Evolutionary conservation across 2,888 invertebrate species (phyloP), one percentile per base, ranked within the genome.

Genomic region (Yponomeuta sedellus): DNA sequence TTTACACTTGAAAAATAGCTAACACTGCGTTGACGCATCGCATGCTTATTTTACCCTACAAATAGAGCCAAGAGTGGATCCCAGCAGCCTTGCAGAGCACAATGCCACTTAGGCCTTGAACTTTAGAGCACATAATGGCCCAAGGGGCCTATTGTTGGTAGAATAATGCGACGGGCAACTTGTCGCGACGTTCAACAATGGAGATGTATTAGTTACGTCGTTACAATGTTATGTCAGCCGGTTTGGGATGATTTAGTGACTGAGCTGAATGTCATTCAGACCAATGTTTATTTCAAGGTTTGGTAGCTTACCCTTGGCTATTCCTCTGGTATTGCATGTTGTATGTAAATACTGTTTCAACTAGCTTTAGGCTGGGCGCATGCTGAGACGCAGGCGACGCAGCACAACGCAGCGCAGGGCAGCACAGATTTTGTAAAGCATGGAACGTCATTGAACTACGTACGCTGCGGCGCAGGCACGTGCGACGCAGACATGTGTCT

Each of bases 101-200:
- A 44, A 61, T 57, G 65, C 3, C 11, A 34, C 59, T 39, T 59
- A 57, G n/a, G 59, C 56, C 25, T 65, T 61, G 58, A 40, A 59
- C 40, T 61, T 61, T 65, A 61, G 34, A 61, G 61, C 44, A 20
- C 40, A 44, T 61, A 12, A 65, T 65, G 2, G 19, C 61, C 19
- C 34, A 28, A 61, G 34, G 25, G n/a, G 16, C 19, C 22, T 1
- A 40, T 16, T 40, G 44, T 28, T 16, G n/a, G 61, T 34, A 34
- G 34, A 34, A 34, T 34, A 34, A 34, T 34, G 34, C 56, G 67
- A 44, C 44, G 61, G 67, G 64, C 61, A 65, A 67, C 67, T 65
- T 67, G 67, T 65, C 65, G 65, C 57, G 64, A 22, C 65, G 65
- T 63, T 58, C 63, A 63, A 65, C 67, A 67, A 67, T 67, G 57